Percentiles rank a stretch among this genome's conserved stretches.
These are phyloP conservation scores for Dryoscopus gambensis DNA, from an alignment of 2,113 vertebrate genomes.

Conservation along the genomic window DNA sequence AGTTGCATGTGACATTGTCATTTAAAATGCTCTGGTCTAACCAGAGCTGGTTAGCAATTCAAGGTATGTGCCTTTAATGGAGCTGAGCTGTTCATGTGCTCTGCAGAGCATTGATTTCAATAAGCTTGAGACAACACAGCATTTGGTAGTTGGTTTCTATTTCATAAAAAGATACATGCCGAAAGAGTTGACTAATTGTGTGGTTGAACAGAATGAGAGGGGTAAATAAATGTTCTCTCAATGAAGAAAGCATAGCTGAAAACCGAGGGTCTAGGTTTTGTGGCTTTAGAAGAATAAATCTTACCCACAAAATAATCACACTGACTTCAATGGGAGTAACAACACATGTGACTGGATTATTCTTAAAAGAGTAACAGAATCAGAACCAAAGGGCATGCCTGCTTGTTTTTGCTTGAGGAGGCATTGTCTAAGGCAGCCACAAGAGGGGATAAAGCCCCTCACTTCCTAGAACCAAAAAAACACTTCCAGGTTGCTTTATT, in stretches of 20 bases:
- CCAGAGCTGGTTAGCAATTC: conserved; percentile 25
- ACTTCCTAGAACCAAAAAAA: background rate
- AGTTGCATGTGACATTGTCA: conserved; percentile 49
- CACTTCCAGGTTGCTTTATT: background rate
- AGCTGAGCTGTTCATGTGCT: background rate
- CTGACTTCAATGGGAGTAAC: background rate
- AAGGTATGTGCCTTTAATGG: background rate
- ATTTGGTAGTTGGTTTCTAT: conserved; percentile 45
- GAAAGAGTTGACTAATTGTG: background rate
- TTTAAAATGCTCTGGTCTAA: conserved; percentile 37
- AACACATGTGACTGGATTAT: background rate
- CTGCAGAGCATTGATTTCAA: background rate
- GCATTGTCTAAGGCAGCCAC: background rate
- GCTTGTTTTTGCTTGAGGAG: background rate
- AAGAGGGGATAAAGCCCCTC: rapidly evolving
- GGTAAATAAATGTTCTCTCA: background rate
- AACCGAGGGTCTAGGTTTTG: background rate
- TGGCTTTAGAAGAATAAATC: background rate
- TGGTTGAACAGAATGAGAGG: background rate
- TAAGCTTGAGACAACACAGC: background rate
- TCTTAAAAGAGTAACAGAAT: background rate
- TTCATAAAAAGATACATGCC: conserved; percentile 15
- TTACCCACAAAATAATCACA: background rate
- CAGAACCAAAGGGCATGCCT: background rate
- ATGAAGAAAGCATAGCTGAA: background rate